These are phyloP conservation scores for Teleopsis dalmanni DNA, from an alignment of 1,140 invertebrate genomes.

Conservation along the genomic window DNA sequence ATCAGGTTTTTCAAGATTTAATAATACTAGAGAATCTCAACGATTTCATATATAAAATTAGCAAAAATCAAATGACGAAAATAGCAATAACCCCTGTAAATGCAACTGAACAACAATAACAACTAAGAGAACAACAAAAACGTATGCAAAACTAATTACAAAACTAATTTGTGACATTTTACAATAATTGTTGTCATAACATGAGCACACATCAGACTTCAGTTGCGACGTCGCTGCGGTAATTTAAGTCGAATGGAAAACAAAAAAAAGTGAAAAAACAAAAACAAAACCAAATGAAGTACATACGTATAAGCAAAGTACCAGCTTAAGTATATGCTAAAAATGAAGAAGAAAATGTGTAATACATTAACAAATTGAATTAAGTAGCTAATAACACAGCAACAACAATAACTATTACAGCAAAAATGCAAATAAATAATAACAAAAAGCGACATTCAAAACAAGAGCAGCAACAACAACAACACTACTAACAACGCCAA, in stretches of 20 bases:
- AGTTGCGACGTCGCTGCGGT: background rate
- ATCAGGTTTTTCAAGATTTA: no score
- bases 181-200: conserved; percentile 15
- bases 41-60: no score
- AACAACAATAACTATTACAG: background rate
- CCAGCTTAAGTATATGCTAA: background rate
- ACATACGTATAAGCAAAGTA: conserved; percentile 2
- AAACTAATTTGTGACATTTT: conserved; percentile 14
- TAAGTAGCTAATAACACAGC: no score
- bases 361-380: background rate
- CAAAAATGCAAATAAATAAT: conserved; percentile 5
- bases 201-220: conserved; percentile 7
- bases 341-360: background rate
- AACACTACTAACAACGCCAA: conserved; percentile 10
- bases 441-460: background rate
- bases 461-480: conserved; percentile 1
- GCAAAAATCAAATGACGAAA: no score
- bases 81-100: no score
- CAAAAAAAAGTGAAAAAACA: background rate
- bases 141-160: conserved; percentile 11
- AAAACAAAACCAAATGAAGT: background rate
- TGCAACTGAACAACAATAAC: background rate
- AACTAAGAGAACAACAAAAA: background rate
- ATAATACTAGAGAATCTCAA: no score
- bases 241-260: background rate